phyloP scores from a whole-genome alignment of 2,888 invertebrate genomes.

The Atethmia centrago region DNA sequence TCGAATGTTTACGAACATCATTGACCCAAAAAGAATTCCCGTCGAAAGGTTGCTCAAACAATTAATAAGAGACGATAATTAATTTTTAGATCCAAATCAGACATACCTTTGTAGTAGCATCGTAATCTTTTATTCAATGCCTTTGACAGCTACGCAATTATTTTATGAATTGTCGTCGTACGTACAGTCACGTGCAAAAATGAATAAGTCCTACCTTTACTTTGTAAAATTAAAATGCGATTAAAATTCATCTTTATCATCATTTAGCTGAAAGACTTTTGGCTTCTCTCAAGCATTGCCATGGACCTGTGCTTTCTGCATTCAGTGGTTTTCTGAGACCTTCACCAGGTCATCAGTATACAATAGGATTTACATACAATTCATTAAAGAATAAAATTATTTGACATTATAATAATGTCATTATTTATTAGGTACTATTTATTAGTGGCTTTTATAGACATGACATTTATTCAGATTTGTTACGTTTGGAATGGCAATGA shows the following conservation, averaged over 20 bases:
- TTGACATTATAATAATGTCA: too few relatives aligned
- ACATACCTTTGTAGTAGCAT: conserved; percentile 64
- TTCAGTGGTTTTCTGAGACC: neutral
- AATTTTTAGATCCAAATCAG: conserved; percentile 73
- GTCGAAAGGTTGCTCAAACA: conserved; percentile 74
- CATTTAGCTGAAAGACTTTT: neutral
- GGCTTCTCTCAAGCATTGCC: neutral
- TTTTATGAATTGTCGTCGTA: conserved; percentile 66
- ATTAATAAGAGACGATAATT: conserved; percentile 79
- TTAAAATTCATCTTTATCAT: neutral
- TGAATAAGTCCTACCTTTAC: neutral
- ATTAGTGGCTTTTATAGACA: too few relatives aligned
- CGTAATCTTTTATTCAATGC: conserved; percentile 59
- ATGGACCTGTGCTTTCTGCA: neutral
- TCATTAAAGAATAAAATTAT: too few relatives aligned
- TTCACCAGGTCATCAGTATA: neutral
- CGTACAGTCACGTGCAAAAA: conserved; percentile 16
- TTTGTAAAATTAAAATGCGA: neutral
- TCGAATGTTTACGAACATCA: conserved; percentile 77
- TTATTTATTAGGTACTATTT: too few relatives aligned
- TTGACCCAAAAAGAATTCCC: conserved; percentile 78
- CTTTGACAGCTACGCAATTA: conserved; percentile 72
- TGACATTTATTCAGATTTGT: too few relatives aligned
- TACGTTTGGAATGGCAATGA: too few relatives aligned
- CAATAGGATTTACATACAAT: too few relatives aligned